Conservation (phyloP, 2,797 vertebrate species). For the Luscinia luscinia region DNA sequence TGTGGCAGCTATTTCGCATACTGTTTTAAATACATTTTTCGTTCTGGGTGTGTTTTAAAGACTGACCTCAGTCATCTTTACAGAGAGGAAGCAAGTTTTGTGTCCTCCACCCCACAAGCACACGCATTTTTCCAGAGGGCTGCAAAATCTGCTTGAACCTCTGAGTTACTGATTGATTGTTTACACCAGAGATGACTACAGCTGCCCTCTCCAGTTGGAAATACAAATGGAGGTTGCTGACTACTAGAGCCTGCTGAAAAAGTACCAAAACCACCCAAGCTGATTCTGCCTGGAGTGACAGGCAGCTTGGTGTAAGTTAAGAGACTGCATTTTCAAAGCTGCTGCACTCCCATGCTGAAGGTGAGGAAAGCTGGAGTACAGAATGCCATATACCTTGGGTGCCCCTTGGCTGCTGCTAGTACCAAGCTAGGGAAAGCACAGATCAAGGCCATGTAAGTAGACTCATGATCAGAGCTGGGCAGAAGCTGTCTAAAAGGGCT, state of each 20-base stretch:
- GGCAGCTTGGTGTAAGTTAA: not conserved
- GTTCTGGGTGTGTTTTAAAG: not conserved
- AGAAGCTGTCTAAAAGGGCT: not conserved
- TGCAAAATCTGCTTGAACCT: constrained; percentile 1
- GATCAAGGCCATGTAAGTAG: not conserved
- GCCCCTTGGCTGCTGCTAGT: not conserved
- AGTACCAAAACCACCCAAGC: not conserved
- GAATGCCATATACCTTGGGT: not conserved
- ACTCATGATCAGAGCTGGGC: not conserved
- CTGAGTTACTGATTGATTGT: not conserved
- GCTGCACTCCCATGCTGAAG: not conserved
- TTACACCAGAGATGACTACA: not conserved
- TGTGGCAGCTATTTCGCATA: constrained; percentile 63
- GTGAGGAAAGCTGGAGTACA: not conserved
- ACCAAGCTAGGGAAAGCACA: not conserved
- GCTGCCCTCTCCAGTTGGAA: not conserved
- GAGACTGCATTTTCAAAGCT: not conserved
- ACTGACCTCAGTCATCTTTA: not conserved
- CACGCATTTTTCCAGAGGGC: not conserved
- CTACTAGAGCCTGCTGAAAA: not conserved
- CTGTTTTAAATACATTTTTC: not conserved
- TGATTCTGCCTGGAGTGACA: not conserved
- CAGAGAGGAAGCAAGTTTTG: not conserved
- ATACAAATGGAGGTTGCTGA: not conserved
- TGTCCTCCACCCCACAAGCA: constrained; percentile 12